These are phyloP conservation scores for Latrodectus geometricus DNA, from an alignment of 1,140 invertebrate genomes.

Conservation along the genomic window DNA sequence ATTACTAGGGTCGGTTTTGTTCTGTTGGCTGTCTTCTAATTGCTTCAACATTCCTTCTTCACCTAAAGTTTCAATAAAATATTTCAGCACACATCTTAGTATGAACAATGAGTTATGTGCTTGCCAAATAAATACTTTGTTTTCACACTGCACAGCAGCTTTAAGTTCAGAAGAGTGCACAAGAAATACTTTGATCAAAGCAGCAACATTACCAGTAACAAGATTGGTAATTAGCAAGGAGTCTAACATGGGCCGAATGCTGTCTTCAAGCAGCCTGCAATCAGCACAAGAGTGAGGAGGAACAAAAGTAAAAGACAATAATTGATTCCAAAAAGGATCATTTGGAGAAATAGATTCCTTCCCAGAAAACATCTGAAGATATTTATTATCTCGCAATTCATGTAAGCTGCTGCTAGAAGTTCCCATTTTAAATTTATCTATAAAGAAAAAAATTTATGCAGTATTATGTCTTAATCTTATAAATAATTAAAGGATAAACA, in stretches of 20 bases:
- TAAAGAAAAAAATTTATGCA: background rate
- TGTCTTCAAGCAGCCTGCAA: constrained; percentile 83
- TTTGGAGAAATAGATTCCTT: constrained; percentile 84
- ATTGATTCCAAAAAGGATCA: constrained; percentile 93
- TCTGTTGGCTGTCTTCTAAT: constrained; percentile 67
- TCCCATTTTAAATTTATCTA: constrained; percentile 77
- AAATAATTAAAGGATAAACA: no score
- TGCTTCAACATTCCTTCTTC: constrained; percentile 72
- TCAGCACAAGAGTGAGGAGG: constrained; percentile 81
- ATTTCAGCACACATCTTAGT: constrained; percentile 88
- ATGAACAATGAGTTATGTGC: constrained; percentile 94
- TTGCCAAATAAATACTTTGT: constrained; percentile 95
- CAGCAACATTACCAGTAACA: constrained; percentile 86
- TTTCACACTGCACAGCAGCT: constrained; percentile 84
- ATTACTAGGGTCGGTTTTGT: constrained; percentile 29
- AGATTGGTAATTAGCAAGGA: constrained; percentile 84
- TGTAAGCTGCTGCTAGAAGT: constrained; percentile 83
- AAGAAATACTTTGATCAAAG: constrained; percentile 86
- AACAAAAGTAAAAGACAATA: constrained; percentile 90
- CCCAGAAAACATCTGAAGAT: constrained; percentile 82
- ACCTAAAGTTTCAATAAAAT: constrained; percentile 78
- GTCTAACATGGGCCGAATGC: constrained; percentile 79
- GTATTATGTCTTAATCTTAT: background rate
- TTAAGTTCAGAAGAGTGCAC: constrained; percentile 83
- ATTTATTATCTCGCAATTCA: constrained; percentile 85